Base-by-base conservation (phyloP, 2,113 vertebrate genomes). In the Microcebus ravelobensis region DNA sequence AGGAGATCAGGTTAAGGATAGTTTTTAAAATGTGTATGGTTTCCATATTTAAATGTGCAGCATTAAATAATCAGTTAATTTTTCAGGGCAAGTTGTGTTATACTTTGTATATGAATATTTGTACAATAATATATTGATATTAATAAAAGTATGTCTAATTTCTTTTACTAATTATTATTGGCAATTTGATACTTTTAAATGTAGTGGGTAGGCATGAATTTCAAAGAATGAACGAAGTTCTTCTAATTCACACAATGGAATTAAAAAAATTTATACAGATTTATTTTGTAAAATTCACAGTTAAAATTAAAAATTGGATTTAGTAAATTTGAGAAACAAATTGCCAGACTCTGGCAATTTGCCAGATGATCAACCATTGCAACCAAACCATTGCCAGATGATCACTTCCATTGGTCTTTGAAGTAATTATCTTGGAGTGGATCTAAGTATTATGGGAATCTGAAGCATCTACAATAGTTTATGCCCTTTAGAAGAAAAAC, bases 31-130 rank as follows among this genome's bases (percentile, higher is more conserved):
- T 63, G 6, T 87, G 36, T 21, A 29, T 77, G 11, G 20, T 91
- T 89, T 86, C n/a, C 18, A 81, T 94, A 86, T 94, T 88, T 97
- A 91, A 97, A 86, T 91, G 3, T 88, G n/a, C 14, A 88, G 8
- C 52, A 96, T 81, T 89, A 94, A 96, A 87, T 88, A 93, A 93
- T 71, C 31, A 48, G 45, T 83, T 80, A 57, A 70, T 59, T 93
- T 93, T 95, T 70, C 42, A 65, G 71, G 76, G 7, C 52, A 94
- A 96, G 20, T 81, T 79, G 34, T 13, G 12, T 88, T 96, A 42
- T 21, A 55, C 3, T 96, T 92, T 68, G 27, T 45, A 15, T 92
- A 48, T 71, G 77, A 96, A 59, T 79, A 92, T 95, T 91, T 87
- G 8, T 84, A 11, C 6, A 87, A 57, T 10, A 39, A 13, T 57